These are phyloP conservation scores for Gopherus flavomarginatus DNA, from an alignment of 2,113 vertebrate genomes.

Conservation along the genomic window DNA sequence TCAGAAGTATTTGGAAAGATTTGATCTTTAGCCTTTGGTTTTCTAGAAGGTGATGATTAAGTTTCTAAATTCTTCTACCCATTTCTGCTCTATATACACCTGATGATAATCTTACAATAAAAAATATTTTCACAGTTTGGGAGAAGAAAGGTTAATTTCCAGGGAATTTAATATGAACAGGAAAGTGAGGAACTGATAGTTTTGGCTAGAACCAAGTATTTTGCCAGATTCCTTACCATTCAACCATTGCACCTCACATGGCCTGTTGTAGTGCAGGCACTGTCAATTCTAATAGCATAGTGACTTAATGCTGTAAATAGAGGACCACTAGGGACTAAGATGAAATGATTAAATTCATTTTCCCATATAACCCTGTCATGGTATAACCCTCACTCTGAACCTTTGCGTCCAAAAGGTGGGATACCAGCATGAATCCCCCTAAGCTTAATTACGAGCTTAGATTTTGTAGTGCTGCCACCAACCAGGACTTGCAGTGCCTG, in stretches of 20 bases:
- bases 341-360: neutral
- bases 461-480: too few species aligned
- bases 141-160: neutral
- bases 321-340: neutral
- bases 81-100: neutral
- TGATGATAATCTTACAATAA: neutral
- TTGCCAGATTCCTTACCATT: neutral
- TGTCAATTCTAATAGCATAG: neutral
- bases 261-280: neutral
- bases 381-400: too few species aligned
- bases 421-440: too few species aligned
- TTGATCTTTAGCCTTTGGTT: neutral
- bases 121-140: neutral
- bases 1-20: neutral
- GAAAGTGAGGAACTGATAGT: neutral
- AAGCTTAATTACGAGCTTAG: too few species aligned
- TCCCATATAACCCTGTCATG: neutral
- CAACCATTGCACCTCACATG: neutral
- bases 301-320: neutral
- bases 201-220: neutral
- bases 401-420: too few species aligned
- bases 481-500: too few species aligned
- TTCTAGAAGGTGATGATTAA: fast-evolving
- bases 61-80: neutral
- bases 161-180: neutral